phyloP scores from a whole-genome alignment of 2,888 invertebrate species.

The Busseola fusca region DNA sequence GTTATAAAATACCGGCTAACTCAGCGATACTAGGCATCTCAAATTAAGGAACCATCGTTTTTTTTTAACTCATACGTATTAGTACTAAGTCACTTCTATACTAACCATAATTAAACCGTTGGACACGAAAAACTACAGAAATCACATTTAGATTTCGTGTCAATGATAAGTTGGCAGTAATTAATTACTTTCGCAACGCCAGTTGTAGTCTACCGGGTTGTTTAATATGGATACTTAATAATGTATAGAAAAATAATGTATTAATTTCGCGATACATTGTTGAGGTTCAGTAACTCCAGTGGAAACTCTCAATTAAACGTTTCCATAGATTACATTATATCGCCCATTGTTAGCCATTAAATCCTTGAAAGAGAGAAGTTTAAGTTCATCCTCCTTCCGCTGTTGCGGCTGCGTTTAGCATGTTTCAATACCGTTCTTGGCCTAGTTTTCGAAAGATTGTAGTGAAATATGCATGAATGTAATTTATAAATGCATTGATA shows the following conservation, averaged over 20 bases:
- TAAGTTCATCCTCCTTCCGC: constrained; percentile 70
- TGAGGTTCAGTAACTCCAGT: constrained; percentile 31
- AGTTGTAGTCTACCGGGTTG: constrained; percentile 49
- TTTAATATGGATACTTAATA: constrained; percentile 32
- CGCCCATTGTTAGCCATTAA: constrained; percentile 38
- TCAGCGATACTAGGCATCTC: constrained; percentile 14
- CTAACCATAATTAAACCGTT: constrained; percentile 21
- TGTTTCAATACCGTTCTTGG: constrained; percentile 73
- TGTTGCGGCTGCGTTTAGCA: constrained; percentile 27
- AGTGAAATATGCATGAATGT: constrained; percentile 50
- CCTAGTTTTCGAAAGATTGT: constrained; percentile 65
- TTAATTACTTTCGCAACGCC: constrained; percentile 57
- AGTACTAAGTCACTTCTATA: constrained; percentile 6
- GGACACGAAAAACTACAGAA: constrained; percentile 46
- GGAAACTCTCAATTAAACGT: constrained; percentile 34
- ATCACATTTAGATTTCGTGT: constrained; percentile 53
- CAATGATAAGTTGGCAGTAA: constrained; percentile 51
- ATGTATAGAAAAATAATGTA: constrained; percentile 27
- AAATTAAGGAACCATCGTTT: neutral
- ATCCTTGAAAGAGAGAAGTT: constrained; percentile 61
- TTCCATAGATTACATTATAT: constrained; percentile 41
- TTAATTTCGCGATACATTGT: constrained; percentile 18
- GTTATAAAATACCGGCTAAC: constrained; percentile 35
- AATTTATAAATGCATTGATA: constrained; percentile 43
- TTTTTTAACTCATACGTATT: constrained; percentile 2